Evolutionary conservation across 2,888 invertebrate genomes (phyloP).

Genomic region (Scaptomyza caliginosa): DNA sequence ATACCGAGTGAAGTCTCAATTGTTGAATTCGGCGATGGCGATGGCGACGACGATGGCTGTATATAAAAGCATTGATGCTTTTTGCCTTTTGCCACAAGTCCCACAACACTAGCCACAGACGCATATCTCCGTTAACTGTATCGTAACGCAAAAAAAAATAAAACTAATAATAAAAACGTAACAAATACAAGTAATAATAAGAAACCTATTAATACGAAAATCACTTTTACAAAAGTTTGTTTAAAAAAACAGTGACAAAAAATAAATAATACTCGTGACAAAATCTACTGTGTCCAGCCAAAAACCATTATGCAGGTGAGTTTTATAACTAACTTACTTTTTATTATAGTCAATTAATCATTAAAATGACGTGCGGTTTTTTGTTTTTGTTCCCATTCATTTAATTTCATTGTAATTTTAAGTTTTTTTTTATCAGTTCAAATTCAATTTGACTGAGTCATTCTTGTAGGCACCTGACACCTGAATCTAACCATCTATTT

Average conservation of each 20-base stretch:
- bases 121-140: slow-evolving; percentile 51
- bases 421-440: slow-evolving; percentile 12
- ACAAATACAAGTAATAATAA: neutral
- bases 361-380: neutral
- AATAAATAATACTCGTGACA: too few relatives aligned
- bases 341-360: neutral
- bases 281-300: neutral
- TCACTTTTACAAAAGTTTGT: neutral
- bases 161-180: neutral
- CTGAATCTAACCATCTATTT: neutral
- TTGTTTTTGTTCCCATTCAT: neutral
- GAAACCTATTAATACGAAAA: neutral
- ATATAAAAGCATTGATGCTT: slow-evolving; percentile 72
- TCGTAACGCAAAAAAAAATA: slow-evolving; percentile 4
- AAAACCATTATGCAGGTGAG: slow-evolving; percentile 2
- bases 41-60: slow-evolving; percentile 9
- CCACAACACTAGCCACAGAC: slow-evolving; percentile 62
- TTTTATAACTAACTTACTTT: neutral
- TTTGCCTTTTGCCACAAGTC: slow-evolving; percentile 71
- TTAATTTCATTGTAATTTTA: neutral
- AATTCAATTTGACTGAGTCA: slow-evolving; percentile 14
- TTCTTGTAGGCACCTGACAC: slow-evolving; percentile 25
- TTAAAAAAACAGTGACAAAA: slow-evolving; percentile 16
- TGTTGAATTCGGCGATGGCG: slow-evolving; percentile 58
- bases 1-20: slow-evolving; percentile 59